Evolutionary conservation across 2,797 vertebrate species (phyloP).

Genomic region (Chaetodon trifasciatus): DNA sequence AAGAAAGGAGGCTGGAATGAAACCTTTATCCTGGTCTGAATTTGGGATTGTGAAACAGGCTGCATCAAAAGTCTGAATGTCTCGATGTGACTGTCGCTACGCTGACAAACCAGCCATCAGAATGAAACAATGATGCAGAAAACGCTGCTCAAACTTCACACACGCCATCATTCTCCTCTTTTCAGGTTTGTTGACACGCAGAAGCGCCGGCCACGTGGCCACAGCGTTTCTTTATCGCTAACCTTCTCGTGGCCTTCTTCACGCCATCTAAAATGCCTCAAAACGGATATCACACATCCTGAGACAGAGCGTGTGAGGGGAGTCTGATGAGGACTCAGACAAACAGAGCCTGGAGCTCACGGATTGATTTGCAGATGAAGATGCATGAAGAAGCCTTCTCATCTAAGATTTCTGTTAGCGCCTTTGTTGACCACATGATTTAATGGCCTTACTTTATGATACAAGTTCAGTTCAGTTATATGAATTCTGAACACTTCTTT

Average conservation of each 20-base stretch:
- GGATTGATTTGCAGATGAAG: background rate
- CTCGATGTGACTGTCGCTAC: background rate
- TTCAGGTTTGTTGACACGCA: background rate
- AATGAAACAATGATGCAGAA: background rate
- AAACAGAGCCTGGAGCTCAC: background rate
- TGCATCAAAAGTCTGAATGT: background rate
- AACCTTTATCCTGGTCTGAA: background rate
- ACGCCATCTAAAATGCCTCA: background rate
- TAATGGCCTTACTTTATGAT: background rate
- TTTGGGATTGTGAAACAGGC: background rate
- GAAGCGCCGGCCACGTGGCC: background rate
- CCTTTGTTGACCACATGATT: background rate
- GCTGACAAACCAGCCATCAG: background rate
- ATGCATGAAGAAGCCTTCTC: background rate
- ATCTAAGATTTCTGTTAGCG: background rate
- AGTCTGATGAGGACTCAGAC: background rate
- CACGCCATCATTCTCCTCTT: no score
- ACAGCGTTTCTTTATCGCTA: background rate
- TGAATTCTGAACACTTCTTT: background rate
- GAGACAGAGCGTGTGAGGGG: background rate
- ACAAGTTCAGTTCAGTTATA: background rate
- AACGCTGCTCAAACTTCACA: no score
- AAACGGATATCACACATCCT: background rate
- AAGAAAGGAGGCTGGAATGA: background rate
- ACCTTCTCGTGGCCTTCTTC: background rate